A percentile compares a stretch with the other conserved stretches of the same genome.
Evolutionary conservation across 2,113 vertebrate genomes (phyloP).

Genomic region (Atherinomorus stipes): DNA sequence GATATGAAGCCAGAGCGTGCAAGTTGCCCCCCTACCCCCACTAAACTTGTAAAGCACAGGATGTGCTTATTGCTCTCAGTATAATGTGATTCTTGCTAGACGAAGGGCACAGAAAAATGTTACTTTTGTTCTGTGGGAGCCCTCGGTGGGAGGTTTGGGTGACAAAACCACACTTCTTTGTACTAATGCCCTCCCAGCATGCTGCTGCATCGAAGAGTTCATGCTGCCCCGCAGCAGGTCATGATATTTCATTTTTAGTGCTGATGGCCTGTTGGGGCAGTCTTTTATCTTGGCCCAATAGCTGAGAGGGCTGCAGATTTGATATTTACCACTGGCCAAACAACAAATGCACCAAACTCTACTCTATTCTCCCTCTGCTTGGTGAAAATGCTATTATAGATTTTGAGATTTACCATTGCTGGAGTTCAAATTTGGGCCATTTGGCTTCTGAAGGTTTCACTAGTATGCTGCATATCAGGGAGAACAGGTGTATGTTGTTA

Average conservation of each 20-base stretch:
- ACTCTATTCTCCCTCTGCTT: constrained; percentile 18
- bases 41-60: too few species aligned
- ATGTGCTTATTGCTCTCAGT: not conserved
- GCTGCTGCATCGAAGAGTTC: constrained; percentile 41
- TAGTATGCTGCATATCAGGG: not conserved
- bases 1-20: not conserved
- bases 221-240: constrained; percentile 58
- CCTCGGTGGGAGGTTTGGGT: constrained; percentile 47
- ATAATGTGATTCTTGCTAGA: constrained; percentile 21
- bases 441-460: constrained; percentile 14
- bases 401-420: constrained; percentile 18
- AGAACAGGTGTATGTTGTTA: not conserved
- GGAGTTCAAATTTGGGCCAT: constrained; percentile 3
- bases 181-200: constrained; percentile 70
- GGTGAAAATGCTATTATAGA: constrained; percentile 19
- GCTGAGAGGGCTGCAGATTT: constrained; percentile 46
- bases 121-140: constrained; percentile 21
- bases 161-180: constrained; percentile 62
- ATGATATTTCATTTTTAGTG: constrained; percentile 70
- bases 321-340: constrained; percentile 74
- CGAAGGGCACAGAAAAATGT: constrained; percentile 31
- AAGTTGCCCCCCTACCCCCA: too few species aligned
- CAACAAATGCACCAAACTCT: constrained; percentile 40
- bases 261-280: constrained; percentile 55
- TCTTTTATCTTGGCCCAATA: constrained; percentile 64